These are phyloP conservation scores for Protobothrops mucrosquamatus DNA, from an alignment of 2,113 vertebrate genomes.

Conservation along the genomic window DNA sequence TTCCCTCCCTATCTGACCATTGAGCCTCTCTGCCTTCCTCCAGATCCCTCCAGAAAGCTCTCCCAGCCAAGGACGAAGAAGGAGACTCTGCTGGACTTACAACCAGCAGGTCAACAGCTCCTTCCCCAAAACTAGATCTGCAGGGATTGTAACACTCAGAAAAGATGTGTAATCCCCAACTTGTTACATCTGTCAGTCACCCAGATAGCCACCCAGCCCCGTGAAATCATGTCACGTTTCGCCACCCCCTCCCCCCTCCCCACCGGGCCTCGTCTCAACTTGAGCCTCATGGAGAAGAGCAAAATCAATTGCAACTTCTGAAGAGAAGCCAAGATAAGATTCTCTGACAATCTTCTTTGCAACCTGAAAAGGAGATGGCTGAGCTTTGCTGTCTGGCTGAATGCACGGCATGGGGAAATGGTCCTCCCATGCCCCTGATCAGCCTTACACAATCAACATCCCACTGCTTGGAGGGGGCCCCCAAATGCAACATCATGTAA, in stretches of 20 bases:
- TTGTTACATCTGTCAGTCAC: constrained; percentile 7
- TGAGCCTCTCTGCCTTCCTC: neutral
- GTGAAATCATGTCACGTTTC: constrained; percentile 7
- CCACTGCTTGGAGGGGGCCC: neutral
- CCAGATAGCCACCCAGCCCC: neutral
- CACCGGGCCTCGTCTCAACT: neutral
- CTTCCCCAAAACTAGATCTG: neutral
- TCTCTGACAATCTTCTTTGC: neutral
- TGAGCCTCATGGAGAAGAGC: neutral
- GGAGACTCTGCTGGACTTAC: neutral
- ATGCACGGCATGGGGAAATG: neutral
- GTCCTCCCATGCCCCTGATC: too few species aligned
- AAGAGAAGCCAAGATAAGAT: constrained; percentile 4
- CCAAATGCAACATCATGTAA: neutral
- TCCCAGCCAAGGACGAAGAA: neutral
- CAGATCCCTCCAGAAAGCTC: neutral
- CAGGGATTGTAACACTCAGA: neutral
- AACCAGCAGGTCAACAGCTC: neutral
- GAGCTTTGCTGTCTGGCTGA: neutral
- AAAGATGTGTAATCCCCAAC: neutral
- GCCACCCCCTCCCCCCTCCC: too few species aligned
- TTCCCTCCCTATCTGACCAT: neutral
- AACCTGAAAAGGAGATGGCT: neutral
- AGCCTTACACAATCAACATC: neutral
- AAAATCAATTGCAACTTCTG: constrained; percentile 1